These are phyloP conservation scores for Cydia splendana DNA, from an alignment of 1,140 invertebrate genomes.

Conservation along the genomic window DNA sequence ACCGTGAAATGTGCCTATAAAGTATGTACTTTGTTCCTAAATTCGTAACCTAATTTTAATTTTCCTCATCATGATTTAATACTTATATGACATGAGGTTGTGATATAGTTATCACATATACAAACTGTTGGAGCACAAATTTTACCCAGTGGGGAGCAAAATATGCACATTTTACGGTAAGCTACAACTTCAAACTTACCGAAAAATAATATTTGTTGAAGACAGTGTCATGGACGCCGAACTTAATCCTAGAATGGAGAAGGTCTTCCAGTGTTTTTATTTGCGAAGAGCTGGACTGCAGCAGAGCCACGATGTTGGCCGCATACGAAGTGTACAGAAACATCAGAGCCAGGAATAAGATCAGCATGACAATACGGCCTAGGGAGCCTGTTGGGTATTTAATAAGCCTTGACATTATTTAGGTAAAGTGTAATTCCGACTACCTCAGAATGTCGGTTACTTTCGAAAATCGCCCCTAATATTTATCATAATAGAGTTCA, in stretches of 20 bases:
- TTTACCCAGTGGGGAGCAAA: not conserved
- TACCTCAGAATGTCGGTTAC: too few relatives aligned
- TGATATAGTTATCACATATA: too few relatives aligned
- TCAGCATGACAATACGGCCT: conserved; percentile 78
- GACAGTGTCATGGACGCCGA: conserved; percentile 82
- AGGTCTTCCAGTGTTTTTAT: conserved; percentile 82
- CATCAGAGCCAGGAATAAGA: conserved; percentile 77
- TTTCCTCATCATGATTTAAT: too few relatives aligned
- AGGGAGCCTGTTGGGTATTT: conserved; percentile 57
- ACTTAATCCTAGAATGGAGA: conserved; percentile 80
- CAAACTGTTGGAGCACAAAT: too few relatives aligned
- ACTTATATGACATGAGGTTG: too few relatives aligned
- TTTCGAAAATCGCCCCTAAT: too few relatives aligned
- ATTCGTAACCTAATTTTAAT: too few relatives aligned
- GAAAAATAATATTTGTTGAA: conserved; percentile 84
- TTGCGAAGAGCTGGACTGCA: conserved; percentile 82
- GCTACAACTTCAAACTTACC: conserved; percentile 63
- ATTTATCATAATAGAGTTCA: too few relatives aligned
- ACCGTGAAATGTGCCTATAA: too few relatives aligned
- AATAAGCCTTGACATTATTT: not conserved
- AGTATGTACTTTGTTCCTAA: too few relatives aligned
- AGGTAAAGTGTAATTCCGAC: too few relatives aligned
- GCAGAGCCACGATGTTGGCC: conserved; percentile 84
- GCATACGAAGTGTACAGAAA: conserved; percentile 83
- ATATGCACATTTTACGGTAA: not conserved